phyloP scores from a whole-genome alignment of 2,888 invertebrate genomes.

The Phymatocera aterrima region DNA sequence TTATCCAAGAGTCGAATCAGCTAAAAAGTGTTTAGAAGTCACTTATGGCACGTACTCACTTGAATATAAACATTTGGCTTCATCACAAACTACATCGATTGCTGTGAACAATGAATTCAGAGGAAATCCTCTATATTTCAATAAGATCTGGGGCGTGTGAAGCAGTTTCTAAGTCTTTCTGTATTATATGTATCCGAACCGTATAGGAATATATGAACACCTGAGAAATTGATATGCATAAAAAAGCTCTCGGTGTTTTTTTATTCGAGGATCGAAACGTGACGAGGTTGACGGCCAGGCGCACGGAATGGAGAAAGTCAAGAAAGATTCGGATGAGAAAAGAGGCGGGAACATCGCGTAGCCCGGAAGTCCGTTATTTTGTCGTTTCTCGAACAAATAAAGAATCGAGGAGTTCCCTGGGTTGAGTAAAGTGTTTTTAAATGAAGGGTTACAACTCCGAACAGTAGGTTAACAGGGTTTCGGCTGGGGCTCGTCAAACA shows the following conservation, averaged over 20 bases:
- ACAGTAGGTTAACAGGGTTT: constrained; percentile 52
- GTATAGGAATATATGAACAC: not conserved
- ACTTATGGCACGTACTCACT: too few species aligned
- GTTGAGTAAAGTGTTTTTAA: constrained; percentile 51
- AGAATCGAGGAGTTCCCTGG: constrained; percentile 48
- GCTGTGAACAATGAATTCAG: too few species aligned
- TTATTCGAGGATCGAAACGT: not conserved
- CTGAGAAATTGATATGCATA: not conserved
- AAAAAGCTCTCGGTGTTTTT: not conserved
- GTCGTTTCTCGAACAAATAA: constrained; percentile 55
- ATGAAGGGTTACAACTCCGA: constrained; percentile 53
- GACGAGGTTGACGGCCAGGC: not conserved
- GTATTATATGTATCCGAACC: not conserved
- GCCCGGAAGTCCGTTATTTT: constrained; percentile 48
- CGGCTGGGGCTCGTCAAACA: constrained; percentile 54
- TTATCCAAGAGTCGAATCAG: too few species aligned
- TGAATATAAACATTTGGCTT: too few species aligned
- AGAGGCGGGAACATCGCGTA: constrained; percentile 26
- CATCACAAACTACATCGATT: too few species aligned
- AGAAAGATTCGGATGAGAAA: not conserved
- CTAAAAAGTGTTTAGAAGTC: too few species aligned
- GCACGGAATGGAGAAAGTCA: constrained; percentile 12
- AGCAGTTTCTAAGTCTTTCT: too few species aligned
- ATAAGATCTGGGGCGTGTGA: too few species aligned
- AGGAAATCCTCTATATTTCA: too few species aligned